Percentiles rank a stretch among this genome's conserved stretches.
Evolutionary conservation across 2,113 vertebrate genomes (phyloP).

Genomic region (Aphelocoma coerulescens): DNA sequence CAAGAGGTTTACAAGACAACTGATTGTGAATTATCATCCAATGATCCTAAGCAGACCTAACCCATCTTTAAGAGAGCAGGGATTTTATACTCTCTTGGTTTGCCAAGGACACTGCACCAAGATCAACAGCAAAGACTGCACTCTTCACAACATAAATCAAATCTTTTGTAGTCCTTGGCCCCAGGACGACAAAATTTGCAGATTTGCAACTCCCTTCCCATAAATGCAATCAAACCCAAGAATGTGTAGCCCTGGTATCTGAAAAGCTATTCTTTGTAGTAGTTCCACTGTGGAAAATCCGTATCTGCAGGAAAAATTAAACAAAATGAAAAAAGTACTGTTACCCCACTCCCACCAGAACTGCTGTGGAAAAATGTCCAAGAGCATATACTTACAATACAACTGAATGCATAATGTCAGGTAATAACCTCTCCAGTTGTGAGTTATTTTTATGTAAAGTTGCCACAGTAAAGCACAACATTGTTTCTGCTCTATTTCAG

Average conservation of each 20-base stretch:
- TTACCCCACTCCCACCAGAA: background rate
- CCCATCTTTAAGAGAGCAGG: background rate
- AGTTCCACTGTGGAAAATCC: background rate
- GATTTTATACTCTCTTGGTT: background rate
- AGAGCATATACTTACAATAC: background rate
- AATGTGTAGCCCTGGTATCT: background rate
- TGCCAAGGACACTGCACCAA: background rate
- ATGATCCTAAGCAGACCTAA: background rate
- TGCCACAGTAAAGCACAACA: background rate
- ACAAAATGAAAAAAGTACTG: accelerated
- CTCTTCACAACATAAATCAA: background rate
- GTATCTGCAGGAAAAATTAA: background rate
- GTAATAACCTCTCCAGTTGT: background rate
- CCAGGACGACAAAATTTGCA: background rate
- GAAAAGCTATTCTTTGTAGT: background rate
- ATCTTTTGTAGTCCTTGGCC: background rate
- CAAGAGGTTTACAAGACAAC: background rate
- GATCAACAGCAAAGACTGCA: background rate
- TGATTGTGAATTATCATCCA: background rate
- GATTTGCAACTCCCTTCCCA: background rate
- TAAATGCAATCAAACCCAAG: background rate
- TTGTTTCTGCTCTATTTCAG: conserved; percentile 29
- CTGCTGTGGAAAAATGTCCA: background rate
- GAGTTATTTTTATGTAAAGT: background rate
- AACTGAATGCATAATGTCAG: background rate